Base-by-base conservation (phyloP, 1,140 invertebrate species). In the Cyclina sinensis region DNA sequence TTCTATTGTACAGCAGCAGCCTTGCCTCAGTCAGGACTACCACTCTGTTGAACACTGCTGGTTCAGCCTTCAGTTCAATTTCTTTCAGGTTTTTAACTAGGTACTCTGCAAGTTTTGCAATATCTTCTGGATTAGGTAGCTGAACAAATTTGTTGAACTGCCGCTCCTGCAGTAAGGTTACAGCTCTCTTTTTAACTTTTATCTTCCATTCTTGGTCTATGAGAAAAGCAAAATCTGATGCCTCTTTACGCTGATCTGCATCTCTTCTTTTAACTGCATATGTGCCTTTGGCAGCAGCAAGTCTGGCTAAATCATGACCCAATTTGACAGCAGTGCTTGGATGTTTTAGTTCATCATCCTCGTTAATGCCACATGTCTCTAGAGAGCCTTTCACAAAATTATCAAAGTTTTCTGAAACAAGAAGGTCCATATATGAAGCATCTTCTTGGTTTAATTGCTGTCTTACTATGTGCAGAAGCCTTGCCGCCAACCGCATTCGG, bases 121-220 rank as follows among this genome's bases (percentile, higher is more conserved):
- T 59, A 59, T 85, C 82, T 73, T 85, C 48, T 37, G 82, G 82
- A 27, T 85, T 14, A 1, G 68, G 82, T 24, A 76, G 18, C 46
- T 27, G 24, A 68, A 37, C 30, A 18, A 16, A 65, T 85, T 54
- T 88, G 76, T 81, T 84, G 32, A 70, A 84, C 18, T 18, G 18
- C 18, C 65, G 5, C 32, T 84, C 46, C 54, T 73, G 9, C 18
- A 84, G 46, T 54, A 73, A 11, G 9, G 18, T 30, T 16, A 7
- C n/a, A 54, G 82, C 43, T 21, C 14, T 9, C 24, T 43, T 74
- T 3, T 35, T 57, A 9, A 85, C 68, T 39, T 39, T 85, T 54
- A 48, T 43, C 21, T 74, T 74, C 82, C 82, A 85, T 43, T 74
- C 65, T 14, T 35, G 18, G 30, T 74, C 7, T 24, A 85, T 30